Evolutionary conservation across 35 echinoderm and acorn worm species (phyloP), one percentile per base, ranked within the genome.

Genomic region (Heliocidaris erythrogramma): DNA sequence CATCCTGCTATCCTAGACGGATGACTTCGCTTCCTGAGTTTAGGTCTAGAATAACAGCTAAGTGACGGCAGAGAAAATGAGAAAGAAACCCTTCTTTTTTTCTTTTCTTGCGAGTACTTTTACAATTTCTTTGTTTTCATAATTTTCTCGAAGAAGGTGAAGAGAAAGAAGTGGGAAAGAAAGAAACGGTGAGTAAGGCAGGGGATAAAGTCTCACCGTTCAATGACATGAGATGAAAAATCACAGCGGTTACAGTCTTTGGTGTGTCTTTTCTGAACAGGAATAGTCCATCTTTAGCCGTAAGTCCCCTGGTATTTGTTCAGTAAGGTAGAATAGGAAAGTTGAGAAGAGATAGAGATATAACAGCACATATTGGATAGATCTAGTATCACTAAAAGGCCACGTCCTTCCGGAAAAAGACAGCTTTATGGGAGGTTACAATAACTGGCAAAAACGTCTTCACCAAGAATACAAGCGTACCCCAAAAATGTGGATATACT

Each of bases 41-140:
- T 89, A 16, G 31, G 87, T 32, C 31, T 89, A 89, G 87, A 89
- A 89, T 89, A 89, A 89, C 87, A 89, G 31, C 47, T 47, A 89
- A 89, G 87, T 47, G 87, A 48, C 65, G 65, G 65, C 18, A n/a
- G 65, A 78, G 65, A 78, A 78, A 78, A 78, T 27, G 27, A 78
- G 21, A 24, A 18, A 78, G 27, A 78, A 78, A 3, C 6, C 21
- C 65, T 78, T 27, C 18, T 27, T 78, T 5, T 69, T 18, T 24
- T 7, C 5, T 2, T 78, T 18, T 78, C 65, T 27, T 78, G 65
- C 65, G 5, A 42, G 35, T 78, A 24, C 18, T n/a, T 17, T 71
- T 78, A 24, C 27, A 27, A 78, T 21, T 78, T 78, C 27, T 78
- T 56, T 56, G 16, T 71, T 7, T 71, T 0, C 65, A 5, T 78